Base-by-base conservation (phyloP, 2,888 invertebrate genomes). In the Eupithecia subumbrata region DNA sequence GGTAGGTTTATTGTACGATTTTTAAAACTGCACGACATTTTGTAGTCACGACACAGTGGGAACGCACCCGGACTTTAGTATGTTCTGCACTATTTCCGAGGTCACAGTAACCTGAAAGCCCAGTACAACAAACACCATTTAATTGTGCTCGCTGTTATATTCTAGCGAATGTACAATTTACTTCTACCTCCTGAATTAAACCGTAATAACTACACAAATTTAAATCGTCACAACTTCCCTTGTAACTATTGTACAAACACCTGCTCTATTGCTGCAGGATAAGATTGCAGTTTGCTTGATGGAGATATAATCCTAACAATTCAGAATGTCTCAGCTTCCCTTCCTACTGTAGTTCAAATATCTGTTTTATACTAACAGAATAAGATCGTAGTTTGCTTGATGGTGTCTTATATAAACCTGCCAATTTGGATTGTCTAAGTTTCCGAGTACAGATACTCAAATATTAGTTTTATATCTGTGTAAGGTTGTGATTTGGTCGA, bases 171-270 rank as follows among this genome's bases (percentile, higher is more conserved):
- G 87, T 87, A 87, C 84, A 90, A 91, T 91, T 89, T 89, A 92
- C 89, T 88, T 85, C 89, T 85, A 88, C 85, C 87, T 87, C 81
- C 87, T 87, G 89, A 89, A 92, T 89, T 91, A 91, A 92, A 90
- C 88, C 85, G 84, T 90, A 90, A 91, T 88, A 90, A 87, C 82
- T 79, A 77, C 64, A 75, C 71, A 72, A 56, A 74, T 75, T 73
- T 73, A 12, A 73, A 81, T 87, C 86, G 82, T 79, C 78, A 34
- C 82, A 88, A 84, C 76, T 60, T 12, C 2, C 12, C 25, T 60
- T 0, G 60, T 60, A 12, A 60, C 22, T 60, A 22, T 25, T 0
- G 22, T 74, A 48, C 78, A 48, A 88, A 85, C 83, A 75, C 77
- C 66, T 80, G 82, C 82, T 83, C 83, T 88, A 84, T 45, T 0